phyloP scores from a whole-genome alignment of 2,888 invertebrate species.

The Antheraea yamamai region DNA sequence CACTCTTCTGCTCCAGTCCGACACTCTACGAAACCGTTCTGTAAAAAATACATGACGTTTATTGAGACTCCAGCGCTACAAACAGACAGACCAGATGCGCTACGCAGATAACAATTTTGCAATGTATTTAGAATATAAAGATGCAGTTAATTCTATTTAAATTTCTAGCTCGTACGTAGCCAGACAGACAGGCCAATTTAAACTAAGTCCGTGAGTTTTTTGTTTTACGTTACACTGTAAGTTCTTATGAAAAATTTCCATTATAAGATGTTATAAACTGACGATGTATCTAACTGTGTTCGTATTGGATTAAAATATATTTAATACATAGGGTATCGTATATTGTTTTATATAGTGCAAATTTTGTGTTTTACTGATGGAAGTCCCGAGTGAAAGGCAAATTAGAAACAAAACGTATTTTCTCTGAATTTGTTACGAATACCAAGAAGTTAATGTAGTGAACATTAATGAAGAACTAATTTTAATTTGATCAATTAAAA shows the following conservation, averaged over 20 bases:
- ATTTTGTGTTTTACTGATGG: too few species aligned
- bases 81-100: neutral
- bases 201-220: neutral
- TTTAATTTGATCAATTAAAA: too few species aligned
- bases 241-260: neutral
- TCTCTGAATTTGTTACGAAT: too few species aligned
- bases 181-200: constrained; percentile 2
- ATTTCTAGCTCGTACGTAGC: neutral
- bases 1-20: constrained; percentile 87
- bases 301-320: neutral
- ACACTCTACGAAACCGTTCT: constrained; percentile 95
- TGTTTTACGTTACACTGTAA: neutral
- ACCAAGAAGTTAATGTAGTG: too few species aligned
- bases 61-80: neutral
- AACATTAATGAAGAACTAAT: too few species aligned
- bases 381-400: too few species aligned
- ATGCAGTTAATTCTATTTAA: constrained; percentile 5
- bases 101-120: constrained; percentile 1
- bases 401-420: too few species aligned
- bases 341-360: too few species aligned
- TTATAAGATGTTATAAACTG: neutral
- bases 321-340: too few species aligned
- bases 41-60: constrained; percentile 36
- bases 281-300: neutral
- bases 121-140: constrained; percentile 3